These are phyloP conservation scores for Lathamus discolor DNA, from an alignment of 2,113 vertebrate species.

Conservation along the genomic window DNA sequence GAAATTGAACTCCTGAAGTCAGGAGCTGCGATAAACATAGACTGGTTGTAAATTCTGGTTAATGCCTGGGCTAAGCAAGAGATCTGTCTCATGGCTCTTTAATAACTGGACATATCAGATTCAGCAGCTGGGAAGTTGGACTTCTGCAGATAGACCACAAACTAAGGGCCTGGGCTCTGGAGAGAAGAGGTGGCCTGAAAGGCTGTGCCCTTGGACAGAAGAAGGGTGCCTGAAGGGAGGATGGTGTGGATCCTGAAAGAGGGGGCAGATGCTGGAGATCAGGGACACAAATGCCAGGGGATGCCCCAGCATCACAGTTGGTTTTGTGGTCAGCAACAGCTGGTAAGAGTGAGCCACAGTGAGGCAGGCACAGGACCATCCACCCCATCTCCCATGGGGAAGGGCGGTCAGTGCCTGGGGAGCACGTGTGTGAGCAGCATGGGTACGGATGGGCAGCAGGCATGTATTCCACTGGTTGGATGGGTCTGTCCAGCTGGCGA, in stretches of 20 bases:
- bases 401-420: background rate
- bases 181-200: background rate
- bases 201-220: background rate
- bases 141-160: background rate
- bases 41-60: background rate
- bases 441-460: background rate
- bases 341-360: background rate
- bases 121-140: background rate
- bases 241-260: background rate
- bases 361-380: too few relatives aligned
- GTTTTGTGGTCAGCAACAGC: background rate
- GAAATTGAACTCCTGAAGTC: background rate
- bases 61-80: background rate
- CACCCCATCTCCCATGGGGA: background rate
- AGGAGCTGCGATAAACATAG: fast-evolving
- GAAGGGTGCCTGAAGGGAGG: background rate
- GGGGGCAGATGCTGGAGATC: background rate
- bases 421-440: background rate
- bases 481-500: fast-evolving
- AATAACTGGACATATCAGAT: too few relatives aligned
- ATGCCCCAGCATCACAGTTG: background rate
- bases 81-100: too few relatives aligned
- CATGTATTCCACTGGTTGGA: background rate
- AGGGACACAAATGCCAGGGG: background rate
- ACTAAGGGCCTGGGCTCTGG: background rate